Conservation (phyloP, 2,113 vertebrate species). For the Narcine bancroftii region DNA sequence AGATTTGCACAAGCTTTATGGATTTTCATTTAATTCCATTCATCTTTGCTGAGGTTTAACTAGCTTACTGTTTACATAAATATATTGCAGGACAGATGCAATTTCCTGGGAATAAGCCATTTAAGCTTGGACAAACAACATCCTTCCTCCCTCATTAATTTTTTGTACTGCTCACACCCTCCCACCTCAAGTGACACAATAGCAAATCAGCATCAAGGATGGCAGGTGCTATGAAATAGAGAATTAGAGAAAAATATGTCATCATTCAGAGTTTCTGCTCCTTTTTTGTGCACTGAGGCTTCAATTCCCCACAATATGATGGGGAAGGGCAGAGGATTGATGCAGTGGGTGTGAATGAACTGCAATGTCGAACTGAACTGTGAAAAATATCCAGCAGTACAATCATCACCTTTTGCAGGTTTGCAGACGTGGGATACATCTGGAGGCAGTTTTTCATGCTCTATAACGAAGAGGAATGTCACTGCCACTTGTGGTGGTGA, state of each 20-base stretch:
- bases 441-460: background rate
- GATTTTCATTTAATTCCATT: background rate
- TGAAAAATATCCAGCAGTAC: background rate
- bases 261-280: background rate
- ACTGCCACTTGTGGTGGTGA: background rate
- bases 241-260: background rate
- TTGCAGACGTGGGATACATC: background rate
- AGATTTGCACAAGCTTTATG: background rate
- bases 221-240: background rate
- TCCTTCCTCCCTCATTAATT: background rate
- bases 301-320: background rate
- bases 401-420: background rate
- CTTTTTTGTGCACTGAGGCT: background rate
- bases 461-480: background rate
- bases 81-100: background rate
- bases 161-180: background rate
- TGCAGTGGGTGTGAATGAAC: background rate
- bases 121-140: background rate
- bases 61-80: background rate
- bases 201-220: background rate
- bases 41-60: slow-evolving; percentile 17
- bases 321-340: background rate
- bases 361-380: background rate
- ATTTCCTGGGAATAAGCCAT: background rate
- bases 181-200: background rate